phyloP scores from a whole-genome alignment of 2,888 invertebrate species.

The Drosophila mimica region DNA sequence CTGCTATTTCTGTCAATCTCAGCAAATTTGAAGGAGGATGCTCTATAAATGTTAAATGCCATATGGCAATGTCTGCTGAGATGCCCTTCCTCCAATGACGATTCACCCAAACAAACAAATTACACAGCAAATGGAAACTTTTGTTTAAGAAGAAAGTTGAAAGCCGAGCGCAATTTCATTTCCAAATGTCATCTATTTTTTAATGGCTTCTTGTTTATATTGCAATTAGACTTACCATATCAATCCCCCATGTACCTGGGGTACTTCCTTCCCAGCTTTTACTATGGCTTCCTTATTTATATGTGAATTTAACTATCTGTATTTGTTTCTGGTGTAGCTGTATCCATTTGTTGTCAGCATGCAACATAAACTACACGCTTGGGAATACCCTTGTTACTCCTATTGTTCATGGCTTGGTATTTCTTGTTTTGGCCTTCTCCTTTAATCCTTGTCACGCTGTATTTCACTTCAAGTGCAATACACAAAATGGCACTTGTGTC shows the following conservation, averaged over 20 bases:
- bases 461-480: conserved; percentile 17
- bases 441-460: conserved; percentile 3
- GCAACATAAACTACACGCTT: conserved; percentile 34
- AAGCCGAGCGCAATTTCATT: conserved; percentile 41
- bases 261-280: background rate
- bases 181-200: conserved; percentile 46
- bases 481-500: conserved; percentile 27
- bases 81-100: conserved; percentile 24
- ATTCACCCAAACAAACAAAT: conserved; percentile 30
- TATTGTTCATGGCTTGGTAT: background rate
- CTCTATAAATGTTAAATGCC: conserved; percentile 49
- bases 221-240: conserved; percentile 55
- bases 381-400: conserved; percentile 15
- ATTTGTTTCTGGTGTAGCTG: conserved; percentile 8
- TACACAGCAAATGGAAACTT: conserved; percentile 46
- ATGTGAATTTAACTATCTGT: conserved; percentile 3
- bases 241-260: background rate
- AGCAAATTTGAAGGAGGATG: conserved; percentile 25
- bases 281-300: background rate
- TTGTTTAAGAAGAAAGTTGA: conserved; percentile 46
- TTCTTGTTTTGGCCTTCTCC: background rate
- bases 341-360: conserved; percentile 27
- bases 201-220: conserved; percentile 64
- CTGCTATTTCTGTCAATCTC: conserved; percentile 12
- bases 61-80: conserved; percentile 54